These are phyloP conservation scores for Chloroclysta siterata DNA, from an alignment of 2,888 invertebrate genomes.

Conservation along the genomic window DNA sequence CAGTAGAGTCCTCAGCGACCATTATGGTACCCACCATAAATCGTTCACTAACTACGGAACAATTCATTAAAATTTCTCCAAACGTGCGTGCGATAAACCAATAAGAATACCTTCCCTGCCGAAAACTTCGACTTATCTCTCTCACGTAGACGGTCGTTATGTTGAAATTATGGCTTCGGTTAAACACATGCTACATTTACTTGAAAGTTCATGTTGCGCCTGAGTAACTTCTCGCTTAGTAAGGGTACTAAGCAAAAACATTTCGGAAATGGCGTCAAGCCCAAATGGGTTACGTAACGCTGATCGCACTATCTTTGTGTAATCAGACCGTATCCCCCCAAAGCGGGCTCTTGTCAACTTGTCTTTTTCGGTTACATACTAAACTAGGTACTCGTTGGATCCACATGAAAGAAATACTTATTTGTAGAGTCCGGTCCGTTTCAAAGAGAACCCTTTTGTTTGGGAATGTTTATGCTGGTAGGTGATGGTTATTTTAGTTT, in stretches of 20 bases:
- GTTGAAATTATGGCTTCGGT: conserved; percentile 78
- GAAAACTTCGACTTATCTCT: conserved; percentile 83
- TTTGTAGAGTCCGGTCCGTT: conserved; percentile 21
- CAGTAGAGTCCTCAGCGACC: too few species aligned
- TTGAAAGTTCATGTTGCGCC: conserved; percentile 79
- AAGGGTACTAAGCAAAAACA: conserved; percentile 64
- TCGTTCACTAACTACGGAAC: conserved; percentile 65
- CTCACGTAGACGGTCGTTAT: conserved; percentile 82
- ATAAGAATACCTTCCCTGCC: conserved; percentile 64
- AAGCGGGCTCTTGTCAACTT: conserved; percentile 32
- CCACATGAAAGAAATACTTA: conserved; percentile 25
- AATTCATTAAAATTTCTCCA: conserved; percentile 80
- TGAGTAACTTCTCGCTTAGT: conserved; percentile 74
- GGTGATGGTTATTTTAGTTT: conserved; percentile 12
- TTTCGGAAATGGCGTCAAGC: conserved; percentile 49
- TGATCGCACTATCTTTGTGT: conserved; percentile 45
- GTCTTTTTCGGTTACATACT: conserved; percentile 34
- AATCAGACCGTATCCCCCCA: conserved; percentile 47
- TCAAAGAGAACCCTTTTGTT: conserved; percentile 27
- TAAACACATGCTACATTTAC: conserved; percentile 84
- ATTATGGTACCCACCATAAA: conserved; percentile 44
- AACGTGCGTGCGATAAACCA: conserved; percentile 80
- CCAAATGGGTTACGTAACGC: conserved; percentile 46
- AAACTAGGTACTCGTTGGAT: conserved; percentile 24
- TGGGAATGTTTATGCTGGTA: conserved; percentile 20